phyloP scores from a whole-genome alignment of 2,113 vertebrate genomes.

The Trematocara stigmaticum region DNA sequence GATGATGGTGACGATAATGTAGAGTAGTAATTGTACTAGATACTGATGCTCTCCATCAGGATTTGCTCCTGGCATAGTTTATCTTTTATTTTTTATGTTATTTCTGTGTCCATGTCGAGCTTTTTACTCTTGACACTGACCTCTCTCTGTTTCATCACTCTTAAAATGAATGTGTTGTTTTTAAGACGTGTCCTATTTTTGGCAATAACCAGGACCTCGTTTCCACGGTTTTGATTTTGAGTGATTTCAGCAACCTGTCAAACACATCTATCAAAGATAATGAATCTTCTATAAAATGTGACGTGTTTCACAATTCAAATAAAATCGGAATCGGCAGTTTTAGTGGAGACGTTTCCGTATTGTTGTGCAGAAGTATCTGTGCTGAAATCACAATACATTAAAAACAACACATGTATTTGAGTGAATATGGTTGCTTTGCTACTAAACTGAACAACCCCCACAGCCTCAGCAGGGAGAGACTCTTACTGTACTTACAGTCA shows the following conservation, averaged over 20 bases:
- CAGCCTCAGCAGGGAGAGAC: background rate
- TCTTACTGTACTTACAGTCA: constrained; percentile 27
- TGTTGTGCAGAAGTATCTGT: background rate
- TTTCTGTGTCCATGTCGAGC: background rate
- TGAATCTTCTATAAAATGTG: rapidly evolving
- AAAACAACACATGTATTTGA: background rate
- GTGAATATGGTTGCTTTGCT: background rate
- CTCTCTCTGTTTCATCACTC: background rate
- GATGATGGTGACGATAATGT: background rate
- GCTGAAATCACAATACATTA: background rate
- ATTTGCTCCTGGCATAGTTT: background rate
- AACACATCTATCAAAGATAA: background rate
- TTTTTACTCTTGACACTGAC: background rate
- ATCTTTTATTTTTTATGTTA: constrained; percentile 5
- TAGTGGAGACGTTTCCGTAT: background rate
- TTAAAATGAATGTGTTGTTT: background rate
- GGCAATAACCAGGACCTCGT: background rate
- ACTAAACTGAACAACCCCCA: background rate
- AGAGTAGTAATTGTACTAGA: background rate
- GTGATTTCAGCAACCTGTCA: background rate
- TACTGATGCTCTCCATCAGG: background rate
- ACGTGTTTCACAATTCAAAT: background rate
- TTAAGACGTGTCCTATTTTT: background rate
- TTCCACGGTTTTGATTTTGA: background rate
- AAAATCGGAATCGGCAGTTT: rapidly evolving